These are phyloP conservation scores for Epiblema foenella DNA, from an alignment of 2,888 invertebrate species.

Conservation along the genomic window DNA sequence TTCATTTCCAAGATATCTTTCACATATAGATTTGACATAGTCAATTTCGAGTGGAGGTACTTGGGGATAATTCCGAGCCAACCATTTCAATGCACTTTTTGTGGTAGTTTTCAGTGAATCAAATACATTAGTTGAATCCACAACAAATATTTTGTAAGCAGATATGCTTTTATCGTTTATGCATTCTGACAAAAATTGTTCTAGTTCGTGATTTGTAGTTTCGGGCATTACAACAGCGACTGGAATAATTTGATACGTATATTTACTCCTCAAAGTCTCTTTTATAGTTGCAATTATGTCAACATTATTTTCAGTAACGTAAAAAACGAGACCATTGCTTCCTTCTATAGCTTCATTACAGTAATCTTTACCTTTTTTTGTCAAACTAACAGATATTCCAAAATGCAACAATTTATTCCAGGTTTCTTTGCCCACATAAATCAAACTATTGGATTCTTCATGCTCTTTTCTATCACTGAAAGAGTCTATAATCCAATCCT, in stretches of 20 bases:
- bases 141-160: conserved; percentile 66
- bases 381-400: conserved; percentile 75
- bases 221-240: conserved; percentile 70
- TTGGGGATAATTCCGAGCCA: conserved; percentile 78
- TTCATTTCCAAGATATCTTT: conserved; percentile 85
- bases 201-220: conserved; percentile 53
- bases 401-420: conserved; percentile 81
- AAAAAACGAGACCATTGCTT: conserved; percentile 73
- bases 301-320: conserved; percentile 64
- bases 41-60: conserved; percentile 85
- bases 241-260: conserved; percentile 74
- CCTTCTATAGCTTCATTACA: conserved; percentile 72
- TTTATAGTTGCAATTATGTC: conserved; percentile 62
- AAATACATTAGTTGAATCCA: conserved; percentile 62
- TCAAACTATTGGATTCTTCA: conserved; percentile 65
- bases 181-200: conserved; percentile 58
- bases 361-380: conserved; percentile 55
- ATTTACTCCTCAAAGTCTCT: conserved; percentile 64
- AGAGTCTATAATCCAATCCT: conserved; percentile 76
- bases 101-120: conserved; percentile 65
- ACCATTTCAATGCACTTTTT: conserved; percentile 77
- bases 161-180: conserved; percentile 66
- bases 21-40: conserved; percentile 82
- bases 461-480: conserved; percentile 73
- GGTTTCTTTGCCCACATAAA: conserved; percentile 73